Evolutionary conservation across 2,888 invertebrate genomes (phyloP), one percentile per base, ranked within the genome.

Genomic region (Diplolepis rosae): DNA sequence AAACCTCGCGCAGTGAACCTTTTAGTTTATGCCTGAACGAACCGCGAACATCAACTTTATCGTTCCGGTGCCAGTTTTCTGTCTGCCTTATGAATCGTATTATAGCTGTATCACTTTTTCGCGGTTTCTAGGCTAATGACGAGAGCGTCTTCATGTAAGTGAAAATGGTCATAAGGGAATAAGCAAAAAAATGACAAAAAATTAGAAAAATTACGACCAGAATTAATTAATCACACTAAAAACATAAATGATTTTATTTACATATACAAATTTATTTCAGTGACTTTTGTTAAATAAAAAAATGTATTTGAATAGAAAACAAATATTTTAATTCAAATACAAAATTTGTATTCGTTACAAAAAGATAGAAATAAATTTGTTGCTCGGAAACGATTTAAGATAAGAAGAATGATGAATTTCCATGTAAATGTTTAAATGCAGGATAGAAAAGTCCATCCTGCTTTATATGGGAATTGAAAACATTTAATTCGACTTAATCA

Each of bases 1-100:
- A 7, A 68, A 30, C 35, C 54, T 39, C 69, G 67, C 39, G 68
- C 72, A 72, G 72, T 70, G 65, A 72, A 72, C 54, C 74, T 76
- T 76, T 76, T 69, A 72, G 72, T 73, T 72, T 61, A 68, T 74
- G 69, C 73, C 68, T 74, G 73, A 74, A 72, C 73, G 72, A 73
- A 69, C 76, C 70, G 70, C 69, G 70, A 70, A 76, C 73, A 71
- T 72, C 73, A 72, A 76, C 72, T 72, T 76, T 74, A 69, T 65
- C 51, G 67, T 72, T 74, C 70, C 73, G 72, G 54, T 56, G 61
- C 54, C 18, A 56, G 54, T 61, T 39, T 56, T 61, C 61, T 54
- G 54, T 18, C 24, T 61, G 32, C 18, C 24, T 39, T 6, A 7
- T 22, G 22, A 39, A 24, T 22, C 32, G 32, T 32, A 35, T 56